Conservation (phyloP, 2,113 vertebrate genomes). For the Ptychochromis oligacanthus region DNA sequence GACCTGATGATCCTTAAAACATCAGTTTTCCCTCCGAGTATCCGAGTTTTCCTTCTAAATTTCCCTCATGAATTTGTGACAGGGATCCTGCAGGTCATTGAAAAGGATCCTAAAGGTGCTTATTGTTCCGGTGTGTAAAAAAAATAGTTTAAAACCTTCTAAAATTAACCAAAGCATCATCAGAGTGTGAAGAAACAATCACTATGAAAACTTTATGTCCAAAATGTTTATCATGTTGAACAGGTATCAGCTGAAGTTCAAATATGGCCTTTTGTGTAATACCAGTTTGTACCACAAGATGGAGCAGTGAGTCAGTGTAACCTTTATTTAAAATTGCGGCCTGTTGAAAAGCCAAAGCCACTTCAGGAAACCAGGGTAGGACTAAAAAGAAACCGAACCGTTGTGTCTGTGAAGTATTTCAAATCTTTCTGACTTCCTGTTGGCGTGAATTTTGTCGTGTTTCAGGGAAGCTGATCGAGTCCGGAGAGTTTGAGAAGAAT, state of each 20-base stretch:
- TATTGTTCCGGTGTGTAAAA: no score
- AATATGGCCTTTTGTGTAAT: accelerated
- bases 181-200: background rate
- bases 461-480: slow-evolving; percentile 93
- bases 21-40: background rate
- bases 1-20: background rate
- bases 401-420: no score
- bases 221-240: background rate
- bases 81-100: accelerated
- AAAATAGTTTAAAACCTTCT: background rate
- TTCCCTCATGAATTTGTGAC: no score
- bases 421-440: background rate
- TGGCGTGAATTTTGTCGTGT: accelerated
- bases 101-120: background rate
- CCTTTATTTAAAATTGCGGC: background rate
- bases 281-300: accelerated
- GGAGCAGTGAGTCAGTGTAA: accelerated
- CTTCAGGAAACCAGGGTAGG: no score
- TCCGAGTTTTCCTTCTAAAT: no score
- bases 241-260: background rate
- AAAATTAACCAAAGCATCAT: background rate
- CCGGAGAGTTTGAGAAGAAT: slow-evolving; percentile 97
- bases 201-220: background rate
- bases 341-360: no score
- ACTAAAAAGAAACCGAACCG: no score